Conservation (phyloP, 2,113 vertebrate genomes). For the Solea senegalensis region DNA sequence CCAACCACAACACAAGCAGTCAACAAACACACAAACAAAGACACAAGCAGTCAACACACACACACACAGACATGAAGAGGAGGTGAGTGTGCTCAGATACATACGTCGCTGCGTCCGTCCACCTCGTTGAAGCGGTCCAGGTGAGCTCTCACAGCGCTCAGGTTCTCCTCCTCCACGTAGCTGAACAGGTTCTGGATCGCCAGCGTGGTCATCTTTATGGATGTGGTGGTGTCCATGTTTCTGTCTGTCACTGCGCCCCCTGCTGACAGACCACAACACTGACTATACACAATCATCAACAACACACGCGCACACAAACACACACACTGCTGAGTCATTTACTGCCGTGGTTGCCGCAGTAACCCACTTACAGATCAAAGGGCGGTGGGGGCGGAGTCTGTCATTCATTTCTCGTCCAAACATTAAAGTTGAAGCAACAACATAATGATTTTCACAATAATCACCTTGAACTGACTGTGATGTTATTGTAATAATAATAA, state of each 20-base stretch:
- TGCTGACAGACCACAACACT: neutral
- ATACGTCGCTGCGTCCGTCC: slow-evolving; percentile 96
- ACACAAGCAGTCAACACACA: neutral
- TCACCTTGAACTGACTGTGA: no score
- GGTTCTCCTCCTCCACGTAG: slow-evolving; percentile 96
- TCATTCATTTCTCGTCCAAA: no score
- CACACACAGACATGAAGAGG: neutral
- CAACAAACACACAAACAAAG: neutral
- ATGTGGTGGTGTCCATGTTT: slow-evolving; percentile 83
- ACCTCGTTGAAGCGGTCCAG: slow-evolving; percentile 98
- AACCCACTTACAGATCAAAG: no score
- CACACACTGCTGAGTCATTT: no score
- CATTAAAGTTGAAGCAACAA: no score
- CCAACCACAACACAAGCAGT: neutral
- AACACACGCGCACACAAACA: no score
- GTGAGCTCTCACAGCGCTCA: slow-evolving; percentile 88
- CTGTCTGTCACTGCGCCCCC: slow-evolving; percentile 17
- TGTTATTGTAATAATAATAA: no score
- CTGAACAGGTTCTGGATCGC: slow-evolving; percentile 94
- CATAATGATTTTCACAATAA: no score
- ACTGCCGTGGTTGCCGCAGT: no score
- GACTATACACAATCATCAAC: neutral
- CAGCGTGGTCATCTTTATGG: slow-evolving; percentile 91
- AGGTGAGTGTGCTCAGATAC: neutral
- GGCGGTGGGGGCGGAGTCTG: no score